Conservation (phyloP, 2,797 vertebrate species). For the Darevskia nairensis region DNA sequence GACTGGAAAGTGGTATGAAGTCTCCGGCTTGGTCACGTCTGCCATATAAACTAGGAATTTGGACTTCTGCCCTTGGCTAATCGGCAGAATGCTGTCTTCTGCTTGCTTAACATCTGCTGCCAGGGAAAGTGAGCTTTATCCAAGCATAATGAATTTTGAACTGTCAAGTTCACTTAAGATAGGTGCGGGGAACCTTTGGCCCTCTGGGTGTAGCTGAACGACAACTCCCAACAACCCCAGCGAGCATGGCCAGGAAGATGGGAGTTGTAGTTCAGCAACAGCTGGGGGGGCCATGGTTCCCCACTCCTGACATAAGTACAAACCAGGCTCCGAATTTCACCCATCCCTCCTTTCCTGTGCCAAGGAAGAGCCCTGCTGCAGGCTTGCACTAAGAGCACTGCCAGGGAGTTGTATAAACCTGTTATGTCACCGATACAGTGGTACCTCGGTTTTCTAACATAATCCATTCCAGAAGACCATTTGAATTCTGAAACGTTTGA, state of each 20-base stretch:
- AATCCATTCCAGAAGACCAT: too few relatives aligned
- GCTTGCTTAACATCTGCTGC: background rate
- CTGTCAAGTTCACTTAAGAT: background rate
- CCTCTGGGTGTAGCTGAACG: accelerated
- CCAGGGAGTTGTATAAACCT: background rate
- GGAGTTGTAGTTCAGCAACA: too few relatives aligned
- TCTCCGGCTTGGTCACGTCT: background rate
- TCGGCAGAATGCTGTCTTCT: background rate
- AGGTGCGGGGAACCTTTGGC: too few relatives aligned
- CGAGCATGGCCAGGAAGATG: too few relatives aligned
- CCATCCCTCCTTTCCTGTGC: background rate
- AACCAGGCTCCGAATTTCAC: background rate
- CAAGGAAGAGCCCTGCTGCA: background rate
- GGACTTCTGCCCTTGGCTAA: background rate
- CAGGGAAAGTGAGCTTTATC: background rate
- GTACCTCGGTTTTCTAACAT: too few relatives aligned
- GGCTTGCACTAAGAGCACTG: background rate
- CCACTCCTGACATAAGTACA: background rate
- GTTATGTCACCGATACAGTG: background rate
- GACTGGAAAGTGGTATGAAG: background rate
- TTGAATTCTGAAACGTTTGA: too few relatives aligned
- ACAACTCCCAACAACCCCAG: too few relatives aligned
- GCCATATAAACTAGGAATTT: background rate
- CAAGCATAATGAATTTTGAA: background rate
- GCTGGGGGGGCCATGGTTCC: too few relatives aligned